Percentiles rank a stretch among this genome's conserved stretches.
phyloP scores from a whole-genome alignment of 2,113 vertebrate genomes.

The Myrmecophaga tridactyla region DNA sequence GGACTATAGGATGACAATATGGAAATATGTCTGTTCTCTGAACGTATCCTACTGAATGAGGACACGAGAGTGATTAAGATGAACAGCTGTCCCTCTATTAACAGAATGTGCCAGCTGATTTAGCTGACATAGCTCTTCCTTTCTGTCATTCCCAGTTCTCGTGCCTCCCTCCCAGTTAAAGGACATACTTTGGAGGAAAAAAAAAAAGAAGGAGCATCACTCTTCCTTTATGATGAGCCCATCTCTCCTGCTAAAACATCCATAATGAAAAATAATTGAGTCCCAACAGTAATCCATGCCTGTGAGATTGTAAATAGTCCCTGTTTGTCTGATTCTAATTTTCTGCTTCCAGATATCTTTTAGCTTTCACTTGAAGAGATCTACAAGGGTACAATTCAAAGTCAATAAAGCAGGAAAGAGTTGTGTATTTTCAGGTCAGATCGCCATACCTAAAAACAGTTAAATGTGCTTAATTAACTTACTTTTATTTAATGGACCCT shows the following conservation, averaged over 20 bases:
- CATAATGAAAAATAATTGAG: not conserved
- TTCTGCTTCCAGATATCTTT: slow-evolving; percentile 4
- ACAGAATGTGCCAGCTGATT: not conserved
- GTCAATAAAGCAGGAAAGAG: slow-evolving; percentile 54
- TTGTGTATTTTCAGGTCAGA: slow-evolving; percentile 59
- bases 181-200: not conserved
- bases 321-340: not conserved
- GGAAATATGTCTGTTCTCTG: not conserved
- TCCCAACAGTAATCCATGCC: not conserved
- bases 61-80: not conserved
- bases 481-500: slow-evolving; percentile 30
- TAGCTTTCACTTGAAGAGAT: not conserved
- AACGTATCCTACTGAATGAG: not conserved
- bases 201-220: not conserved
- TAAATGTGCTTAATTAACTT: slow-evolving; percentile 61
- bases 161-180: not conserved
- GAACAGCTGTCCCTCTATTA: not conserved
- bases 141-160: not conserved
- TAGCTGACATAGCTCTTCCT: not conserved
- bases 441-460: slow-evolving; percentile 36
- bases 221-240: not conserved
- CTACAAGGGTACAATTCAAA: slow-evolving; percentile 49
- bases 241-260: not conserved
- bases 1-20: not conserved
- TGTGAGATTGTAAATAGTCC: slow-evolving; percentile 4